Conservation (phyloP, 2,888 invertebrate genomes). For the Nemapogon koenigi region DNA sequence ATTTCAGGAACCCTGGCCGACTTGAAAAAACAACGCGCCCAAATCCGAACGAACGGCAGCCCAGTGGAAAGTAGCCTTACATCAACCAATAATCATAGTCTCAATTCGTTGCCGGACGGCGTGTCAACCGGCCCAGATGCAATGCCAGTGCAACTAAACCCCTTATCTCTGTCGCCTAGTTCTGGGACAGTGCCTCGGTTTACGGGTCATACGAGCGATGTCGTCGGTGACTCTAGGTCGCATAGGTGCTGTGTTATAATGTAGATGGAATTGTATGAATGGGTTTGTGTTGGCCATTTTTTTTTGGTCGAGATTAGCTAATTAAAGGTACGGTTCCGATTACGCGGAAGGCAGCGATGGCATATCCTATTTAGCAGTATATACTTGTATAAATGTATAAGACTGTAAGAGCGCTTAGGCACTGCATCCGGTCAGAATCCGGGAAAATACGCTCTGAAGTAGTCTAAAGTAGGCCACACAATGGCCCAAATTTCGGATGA, state of each 20-base stretch:
- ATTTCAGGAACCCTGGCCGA: slow-evolving; percentile 83
- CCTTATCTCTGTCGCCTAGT: slow-evolving; percentile 46
- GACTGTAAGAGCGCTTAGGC: no score
- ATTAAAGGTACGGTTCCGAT: no score
- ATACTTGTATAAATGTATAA: no score
- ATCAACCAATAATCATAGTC: slow-evolving; percentile 47
- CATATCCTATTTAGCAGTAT: no score
- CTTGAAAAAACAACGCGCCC: slow-evolving; percentile 90
- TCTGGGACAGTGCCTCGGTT: slow-evolving; percentile 63
- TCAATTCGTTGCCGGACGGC: slow-evolving; percentile 49
- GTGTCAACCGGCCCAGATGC: slow-evolving; percentile 31
- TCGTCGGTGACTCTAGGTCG: slow-evolving; percentile 74
- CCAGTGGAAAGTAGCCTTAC: slow-evolving; percentile 51
- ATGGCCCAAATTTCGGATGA: no score
- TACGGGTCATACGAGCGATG: slow-evolving; percentile 79
- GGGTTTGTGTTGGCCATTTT: no score
- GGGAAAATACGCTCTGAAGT: no score
- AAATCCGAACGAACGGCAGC: slow-evolving; percentile 73
- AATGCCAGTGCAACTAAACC: slow-evolving; percentile 50
- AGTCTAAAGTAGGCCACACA: no score
- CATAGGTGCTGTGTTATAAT: slow-evolving; percentile 78
- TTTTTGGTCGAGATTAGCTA: no score
- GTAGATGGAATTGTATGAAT: no score
- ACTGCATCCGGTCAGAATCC: no score
- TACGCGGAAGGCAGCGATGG: no score